A percentile compares a stretch with the other conserved stretches of the same genome.
Evolutionary conservation across 2,888 invertebrate species (phyloP).

Genomic region (Cephalotes varians): DNA sequence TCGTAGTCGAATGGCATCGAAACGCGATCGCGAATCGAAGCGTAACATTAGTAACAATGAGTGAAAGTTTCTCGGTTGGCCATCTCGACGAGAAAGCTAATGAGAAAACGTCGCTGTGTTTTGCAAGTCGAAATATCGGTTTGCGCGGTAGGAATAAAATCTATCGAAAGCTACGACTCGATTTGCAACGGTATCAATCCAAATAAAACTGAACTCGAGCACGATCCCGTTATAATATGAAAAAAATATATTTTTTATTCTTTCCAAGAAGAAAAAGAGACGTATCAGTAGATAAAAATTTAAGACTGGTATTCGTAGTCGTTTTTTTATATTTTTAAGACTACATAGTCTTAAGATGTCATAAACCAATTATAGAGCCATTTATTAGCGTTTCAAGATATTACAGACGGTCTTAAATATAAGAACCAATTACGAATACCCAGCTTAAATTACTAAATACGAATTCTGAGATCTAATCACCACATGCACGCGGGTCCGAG

Average conservation of each 20-base stretch:
- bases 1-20: background rate
- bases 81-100: constrained; percentile 68
- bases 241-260: background rate
- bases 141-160: constrained; percentile 55
- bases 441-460: background rate
- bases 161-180: background rate
- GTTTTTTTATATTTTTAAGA: too few relatives aligned
- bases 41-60: constrained; percentile 71
- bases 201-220: constrained; percentile 1
- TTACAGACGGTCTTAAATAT: too few relatives aligned
- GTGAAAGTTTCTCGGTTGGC: constrained; percentile 63
- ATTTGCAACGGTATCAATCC: background rate
- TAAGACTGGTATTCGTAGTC: too few relatives aligned
- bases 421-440: too few relatives aligned
- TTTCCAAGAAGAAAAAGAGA: background rate
- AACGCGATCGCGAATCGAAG: constrained; percentile 62
- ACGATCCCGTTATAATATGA: background rate
- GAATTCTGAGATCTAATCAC: background rate
- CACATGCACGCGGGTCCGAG: background rate
- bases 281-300: background rate
- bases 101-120: constrained; percentile 61
- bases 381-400: too few relatives aligned
- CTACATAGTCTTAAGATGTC: too few relatives aligned
- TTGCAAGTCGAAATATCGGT: constrained; percentile 52
- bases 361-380: too few relatives aligned